phyloP scores from a whole-genome alignment of 2,113 vertebrate species.

The Saimiri boliviensis region DNA sequence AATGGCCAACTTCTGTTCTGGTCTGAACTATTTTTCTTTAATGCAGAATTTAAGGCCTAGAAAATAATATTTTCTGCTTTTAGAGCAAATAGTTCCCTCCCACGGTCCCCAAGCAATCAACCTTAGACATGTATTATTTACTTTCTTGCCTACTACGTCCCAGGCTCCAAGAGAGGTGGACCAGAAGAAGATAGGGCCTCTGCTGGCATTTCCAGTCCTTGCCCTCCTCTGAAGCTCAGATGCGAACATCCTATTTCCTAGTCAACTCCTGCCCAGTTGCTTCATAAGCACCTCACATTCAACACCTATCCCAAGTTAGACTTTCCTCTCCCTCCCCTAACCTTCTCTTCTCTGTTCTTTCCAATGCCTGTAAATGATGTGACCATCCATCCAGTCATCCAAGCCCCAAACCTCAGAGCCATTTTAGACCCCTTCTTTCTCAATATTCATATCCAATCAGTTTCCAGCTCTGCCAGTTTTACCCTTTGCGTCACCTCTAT shows the following conservation, averaged over 20 bases:
- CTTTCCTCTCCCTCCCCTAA: neutral
- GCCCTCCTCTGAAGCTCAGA: neutral
- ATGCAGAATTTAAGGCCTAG: constrained; percentile 50
- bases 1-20: constrained; percentile 31
- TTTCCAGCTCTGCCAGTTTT: neutral
- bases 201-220: neutral
- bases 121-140: constrained; percentile 34
- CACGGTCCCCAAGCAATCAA: neutral
- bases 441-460: neutral
- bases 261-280: neutral
- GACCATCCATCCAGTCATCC: neutral
- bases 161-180: neutral
- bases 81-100: constrained; percentile 1
- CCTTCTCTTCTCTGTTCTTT: neutral
- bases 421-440: neutral
- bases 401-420: neutral
- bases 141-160: neutral
- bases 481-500: neutral
- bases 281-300: neutral
- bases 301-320: neutral
- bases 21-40: constrained; percentile 31
- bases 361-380: neutral
- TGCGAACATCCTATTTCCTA: neutral
- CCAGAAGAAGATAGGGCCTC: neutral
- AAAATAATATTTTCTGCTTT: constrained; percentile 44